Conservation (phyloP, 2,797 vertebrate species). For the Chanos chanos region DNA sequence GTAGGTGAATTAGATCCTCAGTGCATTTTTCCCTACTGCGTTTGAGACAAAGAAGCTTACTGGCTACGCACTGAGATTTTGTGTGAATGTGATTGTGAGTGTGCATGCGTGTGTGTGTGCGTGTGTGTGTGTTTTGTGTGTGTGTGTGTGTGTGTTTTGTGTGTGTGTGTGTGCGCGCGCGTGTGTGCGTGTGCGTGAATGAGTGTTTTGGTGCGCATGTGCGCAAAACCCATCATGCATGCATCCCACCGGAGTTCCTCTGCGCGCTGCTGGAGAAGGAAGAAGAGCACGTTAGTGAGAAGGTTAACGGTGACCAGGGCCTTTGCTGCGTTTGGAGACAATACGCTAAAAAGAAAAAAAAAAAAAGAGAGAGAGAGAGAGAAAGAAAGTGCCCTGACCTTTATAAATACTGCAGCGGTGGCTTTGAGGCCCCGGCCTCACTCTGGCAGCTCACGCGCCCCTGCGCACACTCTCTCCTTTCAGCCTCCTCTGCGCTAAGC, state of each 20-base stretch:
- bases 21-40: too few species aligned
- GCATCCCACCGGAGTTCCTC: not conserved
- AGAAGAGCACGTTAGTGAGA: slow-evolving; percentile 2
- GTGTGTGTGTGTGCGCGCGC: too few species aligned
- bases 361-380: too few species aligned
- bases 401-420: slow-evolving; percentile 60
- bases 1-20: too few species aligned
- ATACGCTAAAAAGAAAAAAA: slow-evolving; percentile 45
- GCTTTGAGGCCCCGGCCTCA: slow-evolving; percentile 22
- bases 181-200: slow-evolving; percentile 5
- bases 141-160: too few species aligned
- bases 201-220: not conserved
- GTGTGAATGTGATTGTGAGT: not conserved
- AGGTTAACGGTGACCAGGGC: slow-evolving; percentile 15
- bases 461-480: not conserved
- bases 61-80: too few species aligned
- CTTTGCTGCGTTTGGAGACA: slow-evolving; percentile 18
- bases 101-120: slow-evolving; percentile 1
- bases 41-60: too few species aligned
- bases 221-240: too few species aligned
- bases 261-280: not conserved
- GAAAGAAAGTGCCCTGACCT: slow-evolving; percentile 58
- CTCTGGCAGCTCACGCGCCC: not conserved
- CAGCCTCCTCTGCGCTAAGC: not conserved
- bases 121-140: too few species aligned